A percentile compares a stretch with the other conserved stretches of the same genome.
Evolutionary conservation across 2,113 vertebrate genomes (phyloP).

Genomic region (Trichechus manatus): DNA sequence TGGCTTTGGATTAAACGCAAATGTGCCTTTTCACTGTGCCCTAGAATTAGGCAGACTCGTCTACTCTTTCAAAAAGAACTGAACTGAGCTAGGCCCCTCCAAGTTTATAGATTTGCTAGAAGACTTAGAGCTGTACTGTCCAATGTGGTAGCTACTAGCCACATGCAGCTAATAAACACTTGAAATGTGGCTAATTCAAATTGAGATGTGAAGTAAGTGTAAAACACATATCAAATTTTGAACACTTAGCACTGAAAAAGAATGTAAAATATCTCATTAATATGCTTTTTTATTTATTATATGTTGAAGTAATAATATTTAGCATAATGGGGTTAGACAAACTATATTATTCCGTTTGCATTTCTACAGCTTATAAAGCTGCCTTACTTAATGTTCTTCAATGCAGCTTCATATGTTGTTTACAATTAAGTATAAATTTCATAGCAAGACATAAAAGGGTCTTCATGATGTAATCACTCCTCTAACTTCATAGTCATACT

Average conservation of each 20-base stretch:
- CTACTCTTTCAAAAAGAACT: background rate
- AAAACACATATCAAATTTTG: background rate
- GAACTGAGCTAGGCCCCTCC: accelerated
- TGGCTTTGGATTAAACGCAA: background rate
- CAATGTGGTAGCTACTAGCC: background rate
- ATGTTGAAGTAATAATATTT: background rate
- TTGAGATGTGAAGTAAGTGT: background rate
- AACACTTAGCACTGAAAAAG: background rate
- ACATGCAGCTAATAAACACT: background rate
- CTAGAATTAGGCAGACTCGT: background rate
- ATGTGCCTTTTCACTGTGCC: background rate
- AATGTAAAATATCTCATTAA: background rate
- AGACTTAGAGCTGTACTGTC: background rate
- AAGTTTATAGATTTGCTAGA: background rate
- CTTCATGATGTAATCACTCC: background rate
- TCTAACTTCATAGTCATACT: background rate
- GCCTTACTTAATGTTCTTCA: background rate
- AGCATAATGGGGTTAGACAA: background rate
- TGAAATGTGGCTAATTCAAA: background rate
- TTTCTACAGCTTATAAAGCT: background rate
- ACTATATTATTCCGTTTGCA: background rate
- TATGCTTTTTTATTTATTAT: background rate
- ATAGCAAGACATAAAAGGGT: background rate
- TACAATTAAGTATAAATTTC: slow-evolving; percentile 19
- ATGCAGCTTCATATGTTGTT: background rate